Evolutionary conservation across 2,797 vertebrate genomes (phyloP).

Genomic region (Rhinoraja longicauda): DNA sequence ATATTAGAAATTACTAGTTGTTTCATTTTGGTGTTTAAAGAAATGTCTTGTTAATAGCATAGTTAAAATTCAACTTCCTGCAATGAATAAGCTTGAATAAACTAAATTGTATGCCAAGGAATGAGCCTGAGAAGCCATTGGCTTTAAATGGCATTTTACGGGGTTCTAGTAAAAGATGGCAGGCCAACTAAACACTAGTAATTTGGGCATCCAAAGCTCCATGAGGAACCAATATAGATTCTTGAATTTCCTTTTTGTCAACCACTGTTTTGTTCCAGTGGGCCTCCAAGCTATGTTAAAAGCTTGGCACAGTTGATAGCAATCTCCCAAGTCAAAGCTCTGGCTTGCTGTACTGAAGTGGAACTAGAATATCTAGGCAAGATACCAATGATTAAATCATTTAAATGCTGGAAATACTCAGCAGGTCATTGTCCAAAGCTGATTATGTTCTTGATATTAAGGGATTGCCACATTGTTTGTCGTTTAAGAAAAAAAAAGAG

Average conservation of each 20-base stretch:
- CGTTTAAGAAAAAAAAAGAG: not conserved
- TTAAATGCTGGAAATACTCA: too few relatives aligned
- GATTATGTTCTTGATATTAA: not conserved
- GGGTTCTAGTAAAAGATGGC: not conserved
- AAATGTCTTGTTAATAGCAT: not conserved
- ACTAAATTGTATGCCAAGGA: not conserved
- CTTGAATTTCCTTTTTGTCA: not conserved
- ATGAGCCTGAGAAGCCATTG: not conserved
- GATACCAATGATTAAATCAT: too few relatives aligned
- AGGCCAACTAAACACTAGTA: not conserved
- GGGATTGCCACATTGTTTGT: not conserved
- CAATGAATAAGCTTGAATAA: not conserved
- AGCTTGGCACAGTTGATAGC: not conserved
- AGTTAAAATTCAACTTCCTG: too few relatives aligned
- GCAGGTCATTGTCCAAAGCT: too few relatives aligned
- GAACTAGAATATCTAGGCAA: not conserved
- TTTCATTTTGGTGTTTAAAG: not conserved
- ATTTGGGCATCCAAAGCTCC: not conserved
- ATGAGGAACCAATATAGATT: not conserved
- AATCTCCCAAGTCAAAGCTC: not conserved
- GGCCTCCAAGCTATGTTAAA: not conserved
- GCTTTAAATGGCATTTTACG: not conserved
- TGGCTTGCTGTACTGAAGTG: not conserved
- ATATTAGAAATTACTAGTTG: not conserved
- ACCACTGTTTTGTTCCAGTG: not conserved